These are phyloP conservation scores for Dendrolimus houi DNA, from an alignment of 2,888 invertebrate species.

Conservation along the genomic window DNA sequence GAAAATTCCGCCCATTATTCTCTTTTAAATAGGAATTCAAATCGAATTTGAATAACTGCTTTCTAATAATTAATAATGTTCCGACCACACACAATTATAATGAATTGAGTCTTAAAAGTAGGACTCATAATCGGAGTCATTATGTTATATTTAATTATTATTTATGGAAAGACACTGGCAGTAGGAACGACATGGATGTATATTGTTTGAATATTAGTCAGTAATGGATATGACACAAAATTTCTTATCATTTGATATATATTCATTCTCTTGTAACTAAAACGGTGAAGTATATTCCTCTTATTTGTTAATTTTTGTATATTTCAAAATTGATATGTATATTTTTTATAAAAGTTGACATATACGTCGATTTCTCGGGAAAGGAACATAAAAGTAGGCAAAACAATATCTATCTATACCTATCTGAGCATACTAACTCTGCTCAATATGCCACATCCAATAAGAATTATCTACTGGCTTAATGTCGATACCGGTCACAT, in stretches of 20 bases:
- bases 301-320: too few species aligned
- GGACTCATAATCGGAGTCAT: background rate
- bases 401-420: too few species aligned
- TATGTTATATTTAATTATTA: background rate
- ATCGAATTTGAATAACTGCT: background rate
- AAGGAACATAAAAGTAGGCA: too few species aligned
- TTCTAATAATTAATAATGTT: background rate
- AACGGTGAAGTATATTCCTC: too few species aligned
- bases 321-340: too few species aligned
- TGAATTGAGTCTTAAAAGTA: background rate
- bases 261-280: too few species aligned
- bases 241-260: too few species aligned
- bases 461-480: conserved; percentile 10
- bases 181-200: background rate
- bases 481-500: conserved; percentile 25
- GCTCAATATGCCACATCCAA: conserved; percentile 17
- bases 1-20: too few species aligned
- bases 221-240: background rate
- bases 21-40: background rate
- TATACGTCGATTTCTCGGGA: too few species aligned
- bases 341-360: too few species aligned
- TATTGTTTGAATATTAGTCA: background rate
- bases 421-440: too few species aligned
- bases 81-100: background rate
- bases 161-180: background rate